These are phyloP conservation scores for Drosophila orosa DNA, from an alignment of 1,140 invertebrate genomes.

Conservation along the genomic window DNA sequence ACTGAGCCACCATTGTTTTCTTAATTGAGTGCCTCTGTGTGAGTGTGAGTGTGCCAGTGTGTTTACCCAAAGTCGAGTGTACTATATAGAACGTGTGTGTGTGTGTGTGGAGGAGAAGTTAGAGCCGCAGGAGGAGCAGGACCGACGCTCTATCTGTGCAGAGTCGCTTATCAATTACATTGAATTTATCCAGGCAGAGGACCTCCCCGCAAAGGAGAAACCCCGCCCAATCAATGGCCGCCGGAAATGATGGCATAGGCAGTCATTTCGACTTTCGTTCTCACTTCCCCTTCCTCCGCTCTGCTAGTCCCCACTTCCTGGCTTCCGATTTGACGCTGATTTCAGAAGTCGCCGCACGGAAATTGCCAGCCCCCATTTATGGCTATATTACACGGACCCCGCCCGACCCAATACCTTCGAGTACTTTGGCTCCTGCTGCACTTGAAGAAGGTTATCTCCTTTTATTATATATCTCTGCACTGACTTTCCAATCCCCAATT, in stretches of 20 bases:
- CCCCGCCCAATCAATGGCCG: slow-evolving; percentile 44
- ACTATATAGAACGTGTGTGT: slow-evolving; percentile 2
- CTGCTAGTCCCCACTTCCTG: neutral
- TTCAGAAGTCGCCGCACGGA: slow-evolving; percentile 55
- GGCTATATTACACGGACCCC: slow-evolving; percentile 20
- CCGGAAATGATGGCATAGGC: slow-evolving; percentile 60
- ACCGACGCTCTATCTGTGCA: slow-evolving; percentile 18
- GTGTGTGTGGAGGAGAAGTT: neutral
- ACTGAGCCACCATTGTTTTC: slow-evolving; percentile 57
- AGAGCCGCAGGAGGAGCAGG: neutral
- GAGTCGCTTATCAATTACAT: slow-evolving; percentile 54
- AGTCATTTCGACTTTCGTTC: slow-evolving; percentile 29
- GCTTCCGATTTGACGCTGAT: slow-evolving; percentile 41
- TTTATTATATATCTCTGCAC: slow-evolving; percentile 39
- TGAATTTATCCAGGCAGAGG: slow-evolving; percentile 38
- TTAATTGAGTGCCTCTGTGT: slow-evolving; percentile 56
- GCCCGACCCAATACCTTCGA: neutral
- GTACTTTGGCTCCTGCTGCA: slow-evolving; percentile 16
- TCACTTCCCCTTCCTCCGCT: neutral
- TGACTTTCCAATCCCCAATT: neutral
- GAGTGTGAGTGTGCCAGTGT: slow-evolving; percentile 16
- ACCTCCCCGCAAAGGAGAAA: neutral
- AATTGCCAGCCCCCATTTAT: slow-evolving; percentile 55
- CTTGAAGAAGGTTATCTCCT: slow-evolving; percentile 24
- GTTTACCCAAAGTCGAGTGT: slow-evolving; percentile 30